Conservation (phyloP, 2,113 vertebrate species). For the Alaudala cheleensis region DNA sequence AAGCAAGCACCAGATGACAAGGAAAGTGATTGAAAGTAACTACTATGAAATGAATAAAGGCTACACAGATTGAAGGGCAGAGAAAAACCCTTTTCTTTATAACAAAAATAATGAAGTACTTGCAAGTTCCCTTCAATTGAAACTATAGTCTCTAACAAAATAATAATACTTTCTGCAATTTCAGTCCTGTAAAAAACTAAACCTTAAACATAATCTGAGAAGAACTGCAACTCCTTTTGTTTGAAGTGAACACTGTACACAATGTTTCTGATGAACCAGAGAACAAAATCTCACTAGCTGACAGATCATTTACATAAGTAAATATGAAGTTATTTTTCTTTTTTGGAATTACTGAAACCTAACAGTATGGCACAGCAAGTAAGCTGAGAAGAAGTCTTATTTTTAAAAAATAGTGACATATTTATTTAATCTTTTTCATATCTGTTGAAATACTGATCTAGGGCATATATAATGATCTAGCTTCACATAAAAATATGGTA, state of each 20-base stretch:
- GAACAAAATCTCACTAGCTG: background rate
- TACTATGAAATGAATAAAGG: background rate
- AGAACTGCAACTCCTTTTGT: background rate
- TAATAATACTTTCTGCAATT: background rate
- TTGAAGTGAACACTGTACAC: background rate
- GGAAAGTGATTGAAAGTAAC: background rate
- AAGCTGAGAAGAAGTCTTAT: constrained; percentile 8
- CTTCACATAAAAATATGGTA: constrained; percentile 21
- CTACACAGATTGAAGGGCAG: background rate
- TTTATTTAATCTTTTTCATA: constrained; percentile 57
- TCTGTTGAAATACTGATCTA: constrained; percentile 43
- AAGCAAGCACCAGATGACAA: background rate
- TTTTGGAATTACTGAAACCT: background rate
- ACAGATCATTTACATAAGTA: background rate
- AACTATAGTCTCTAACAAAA: background rate
- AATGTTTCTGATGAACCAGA: background rate
- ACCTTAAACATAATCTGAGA: background rate
- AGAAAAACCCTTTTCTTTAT: background rate
- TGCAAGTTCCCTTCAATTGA: background rate
- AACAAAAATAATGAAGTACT: background rate
- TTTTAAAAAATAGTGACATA: constrained; percentile 37
- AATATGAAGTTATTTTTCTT: background rate
- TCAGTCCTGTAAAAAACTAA: background rate
- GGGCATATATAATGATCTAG: constrained; percentile 2
- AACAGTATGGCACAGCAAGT: background rate